Conservation (phyloP, 1,140 invertebrate genomes). For the Drosophila melanogaster region Release_6_plus_ISO1_MT NC_004354.4:5959501-5960000, state of each 20-base stretch:
- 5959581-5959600: slow-evolving; percentile 55
- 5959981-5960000: slow-evolving; percentile 58
- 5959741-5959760: slow-evolving; percentile 61
- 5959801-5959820: slow-evolving; percentile 24
- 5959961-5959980: slow-evolving; percentile 61
- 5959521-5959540: slow-evolving; percentile 63
- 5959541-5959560: slow-evolving; percentile 62
- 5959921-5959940: slow-evolving; percentile 39
- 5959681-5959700: slow-evolving; percentile 63
- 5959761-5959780: slow-evolving; percentile 69
- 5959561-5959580: slow-evolving; percentile 43
- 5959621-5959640: slow-evolving; percentile 55
- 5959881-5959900: slow-evolving; percentile 54
- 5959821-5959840: slow-evolving; percentile 44
- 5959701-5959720: slow-evolving; percentile 66
- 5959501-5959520: slow-evolving; percentile 64
- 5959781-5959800: slow-evolving; percentile 31
- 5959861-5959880: slow-evolving; percentile 12
- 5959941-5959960: slow-evolving; percentile 53
- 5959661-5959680: slow-evolving; percentile 42
- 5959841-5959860: slow-evolving; percentile 15
- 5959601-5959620: slow-evolving; percentile 51
- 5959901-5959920: slow-evolving; percentile 23
- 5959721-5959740: slow-evolving; percentile 44
- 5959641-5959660: slow-evolving; percentile 64